Evolutionary conservation across 2,113 vertebrate species (phyloP).

Genomic region (Rhagologus leucostigma): DNA sequence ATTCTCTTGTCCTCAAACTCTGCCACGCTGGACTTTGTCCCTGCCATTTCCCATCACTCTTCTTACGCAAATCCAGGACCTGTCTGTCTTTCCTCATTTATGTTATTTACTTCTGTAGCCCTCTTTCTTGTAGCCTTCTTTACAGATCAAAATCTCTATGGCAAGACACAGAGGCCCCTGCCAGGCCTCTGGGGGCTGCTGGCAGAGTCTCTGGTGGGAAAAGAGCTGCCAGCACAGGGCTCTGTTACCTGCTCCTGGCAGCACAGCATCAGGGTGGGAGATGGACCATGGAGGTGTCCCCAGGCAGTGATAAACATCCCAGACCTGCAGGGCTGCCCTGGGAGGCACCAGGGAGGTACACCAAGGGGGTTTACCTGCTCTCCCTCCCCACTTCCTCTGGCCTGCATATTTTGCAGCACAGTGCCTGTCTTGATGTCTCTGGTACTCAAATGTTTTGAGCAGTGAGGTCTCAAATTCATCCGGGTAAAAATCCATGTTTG

Average conservation of each 20-base stretch:
- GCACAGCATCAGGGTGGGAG: too few species aligned
- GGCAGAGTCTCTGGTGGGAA: neutral
- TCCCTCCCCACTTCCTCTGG: neutral
- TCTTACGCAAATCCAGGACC: neutral
- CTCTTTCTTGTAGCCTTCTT: neutral
- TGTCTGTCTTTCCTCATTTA: neutral
- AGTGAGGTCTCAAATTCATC: neutral
- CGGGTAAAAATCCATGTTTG: neutral
- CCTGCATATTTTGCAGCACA: neutral
- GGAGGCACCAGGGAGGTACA: neutral
- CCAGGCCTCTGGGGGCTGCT: neutral
- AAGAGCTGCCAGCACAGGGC: neutral
- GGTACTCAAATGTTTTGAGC: neutral
- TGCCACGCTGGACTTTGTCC: neutral
- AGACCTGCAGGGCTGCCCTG: neutral
- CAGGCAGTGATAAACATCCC: rapidly evolving
- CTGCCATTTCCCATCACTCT: neutral
- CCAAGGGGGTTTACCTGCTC: neutral
- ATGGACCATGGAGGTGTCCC: neutral
- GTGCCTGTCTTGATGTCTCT: neutral
- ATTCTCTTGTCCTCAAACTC: neutral
- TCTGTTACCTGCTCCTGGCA: neutral
- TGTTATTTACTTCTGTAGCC: neutral
- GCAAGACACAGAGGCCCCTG: neutral
- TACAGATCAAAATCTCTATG: neutral